Conservation (phyloP, 2,113 vertebrate species). For the Anolis carolinensis region DNA sequence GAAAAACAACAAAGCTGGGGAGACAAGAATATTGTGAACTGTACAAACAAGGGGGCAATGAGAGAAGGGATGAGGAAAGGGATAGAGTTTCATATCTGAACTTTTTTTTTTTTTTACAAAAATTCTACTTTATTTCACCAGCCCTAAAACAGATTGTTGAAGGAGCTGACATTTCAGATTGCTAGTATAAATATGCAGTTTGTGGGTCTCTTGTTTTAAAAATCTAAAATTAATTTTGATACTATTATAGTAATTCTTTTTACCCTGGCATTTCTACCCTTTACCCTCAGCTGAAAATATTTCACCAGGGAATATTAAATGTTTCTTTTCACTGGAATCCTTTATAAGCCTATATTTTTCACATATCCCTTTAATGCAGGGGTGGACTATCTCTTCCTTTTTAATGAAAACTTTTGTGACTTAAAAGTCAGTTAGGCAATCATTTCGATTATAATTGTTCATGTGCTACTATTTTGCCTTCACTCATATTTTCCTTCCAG, state of each 20-base stretch:
- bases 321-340: background rate
- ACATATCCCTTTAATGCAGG: background rate
- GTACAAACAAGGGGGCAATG: background rate
- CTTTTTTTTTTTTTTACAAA: background rate
- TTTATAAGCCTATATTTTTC: background rate
- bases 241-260: constrained; percentile 13
- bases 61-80: background rate
- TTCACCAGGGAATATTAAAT: background rate
- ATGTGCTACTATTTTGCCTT: background rate
- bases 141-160: no score
- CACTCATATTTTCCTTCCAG: background rate
- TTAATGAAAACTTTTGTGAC: constrained; percentile 7
- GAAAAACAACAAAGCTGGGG: background rate
- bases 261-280: background rate
- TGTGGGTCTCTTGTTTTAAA: background rate
- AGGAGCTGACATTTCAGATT: background rate
- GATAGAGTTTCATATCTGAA: no score
- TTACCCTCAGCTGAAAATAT: background rate
- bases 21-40: background rate
- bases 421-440: background rate
- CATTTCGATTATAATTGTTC: background rate
- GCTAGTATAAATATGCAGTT: background rate
- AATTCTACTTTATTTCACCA: background rate
- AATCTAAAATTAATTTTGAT: constrained; percentile 8
- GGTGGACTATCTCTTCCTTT: background rate